These are phyloP conservation scores for Sarcophaga subvicina DNA, from an alignment of 2,888 invertebrate genomes.

Conservation along the genomic window DNA sequence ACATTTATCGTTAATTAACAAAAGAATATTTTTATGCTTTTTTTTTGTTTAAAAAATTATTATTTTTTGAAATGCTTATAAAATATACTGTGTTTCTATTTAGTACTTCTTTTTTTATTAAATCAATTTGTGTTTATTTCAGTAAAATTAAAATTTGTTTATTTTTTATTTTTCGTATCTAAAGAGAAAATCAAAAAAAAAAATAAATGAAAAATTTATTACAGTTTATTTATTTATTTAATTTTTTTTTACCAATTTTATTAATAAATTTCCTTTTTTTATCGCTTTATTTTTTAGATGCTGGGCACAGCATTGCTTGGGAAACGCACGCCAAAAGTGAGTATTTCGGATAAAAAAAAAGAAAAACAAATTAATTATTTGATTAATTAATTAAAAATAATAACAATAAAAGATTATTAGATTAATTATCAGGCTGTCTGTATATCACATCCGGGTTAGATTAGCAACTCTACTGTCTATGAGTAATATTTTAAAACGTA, in stretches of 20 bases:
- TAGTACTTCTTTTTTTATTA: neutral
- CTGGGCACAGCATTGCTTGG: conserved; percentile 81
- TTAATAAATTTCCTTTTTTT: conserved; percentile 19
- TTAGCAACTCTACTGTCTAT: too few species aligned
- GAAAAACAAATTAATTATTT: neutral
- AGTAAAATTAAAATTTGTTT: conserved; percentile 3
- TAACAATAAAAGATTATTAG: neutral
- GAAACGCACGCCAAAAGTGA: conserved; percentile 80
- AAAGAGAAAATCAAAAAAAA: neutral
- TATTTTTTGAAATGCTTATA: neutral
- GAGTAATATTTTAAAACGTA: too few species aligned
- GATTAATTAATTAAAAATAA: neutral
- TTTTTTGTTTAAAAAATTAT: too few species aligned
- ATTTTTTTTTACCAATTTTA: conserved; percentile 11
- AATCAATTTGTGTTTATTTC: conserved; percentile 8
- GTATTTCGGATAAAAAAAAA: conserved; percentile 17
- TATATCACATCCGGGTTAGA: too few species aligned
- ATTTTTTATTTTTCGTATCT: neutral
- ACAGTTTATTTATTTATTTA: conserved; percentile 2
- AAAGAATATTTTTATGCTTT: too few species aligned
- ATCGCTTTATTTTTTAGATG: conserved; percentile 77
- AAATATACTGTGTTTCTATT: neutral
- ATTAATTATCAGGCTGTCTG: neutral
- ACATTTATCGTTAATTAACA: too few species aligned
- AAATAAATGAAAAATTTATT: neutral